Conservation (phyloP, 2,113 vertebrate species). For the Phalacrocorax aristotelis region DNA sequence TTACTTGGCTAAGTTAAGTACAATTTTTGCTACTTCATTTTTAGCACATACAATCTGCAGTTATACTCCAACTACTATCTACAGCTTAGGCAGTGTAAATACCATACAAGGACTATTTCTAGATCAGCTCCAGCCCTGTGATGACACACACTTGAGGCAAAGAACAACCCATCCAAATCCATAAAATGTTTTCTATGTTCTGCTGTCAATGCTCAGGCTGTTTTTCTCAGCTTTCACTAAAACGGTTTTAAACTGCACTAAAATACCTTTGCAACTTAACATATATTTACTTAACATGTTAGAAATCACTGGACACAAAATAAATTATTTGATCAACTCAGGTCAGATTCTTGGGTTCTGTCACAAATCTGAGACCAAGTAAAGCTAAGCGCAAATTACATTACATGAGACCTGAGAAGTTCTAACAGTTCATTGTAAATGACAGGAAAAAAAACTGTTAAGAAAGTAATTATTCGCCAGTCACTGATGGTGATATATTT, state of each 20-base stretch:
- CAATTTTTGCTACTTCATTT: neutral
- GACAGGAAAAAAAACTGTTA: neutral
- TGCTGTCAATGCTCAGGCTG: accelerated
- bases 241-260: neutral
- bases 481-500: neutral
- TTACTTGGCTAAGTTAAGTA: neutral
- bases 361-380: neutral
- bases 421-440: neutral
- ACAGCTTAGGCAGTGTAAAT: neutral
- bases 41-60: neutral
- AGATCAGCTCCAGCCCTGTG: neutral
- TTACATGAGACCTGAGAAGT: neutral
- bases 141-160: neutral
- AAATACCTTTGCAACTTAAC: neutral
- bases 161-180: neutral
- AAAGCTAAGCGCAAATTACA: neutral
- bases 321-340: neutral
- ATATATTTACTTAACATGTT: neutral
- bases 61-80: neutral
- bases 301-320: neutral
- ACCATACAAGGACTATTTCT: neutral
- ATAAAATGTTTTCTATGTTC: neutral
- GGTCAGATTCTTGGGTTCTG: neutral
- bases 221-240: neutral
- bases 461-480: neutral